Conservation (phyloP, 1,140 invertebrate species). For the Tenebrio molitor region DNA sequence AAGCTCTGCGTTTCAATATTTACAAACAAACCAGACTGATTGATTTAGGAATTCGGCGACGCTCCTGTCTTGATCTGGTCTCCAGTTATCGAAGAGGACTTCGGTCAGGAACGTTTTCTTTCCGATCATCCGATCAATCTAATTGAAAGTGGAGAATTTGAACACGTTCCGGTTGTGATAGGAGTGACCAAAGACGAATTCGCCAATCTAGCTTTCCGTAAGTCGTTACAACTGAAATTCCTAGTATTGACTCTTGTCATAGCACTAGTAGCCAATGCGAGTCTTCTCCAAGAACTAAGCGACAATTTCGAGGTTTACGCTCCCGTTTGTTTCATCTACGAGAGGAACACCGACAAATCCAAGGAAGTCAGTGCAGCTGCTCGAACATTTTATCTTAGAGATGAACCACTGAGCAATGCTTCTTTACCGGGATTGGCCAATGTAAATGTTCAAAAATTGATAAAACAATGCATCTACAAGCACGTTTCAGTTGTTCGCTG, state of each 20-base stretch:
- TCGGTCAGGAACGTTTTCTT: constrained; percentile 78
- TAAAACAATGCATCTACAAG: not conserved
- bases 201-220: constrained; percentile 70
- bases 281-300: constrained; percentile 65
- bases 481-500: constrained; percentile 66
- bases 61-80: constrained; percentile 75
- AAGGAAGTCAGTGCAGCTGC: constrained; percentile 67
- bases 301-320: constrained; percentile 69
- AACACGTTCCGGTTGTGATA: constrained; percentile 76
- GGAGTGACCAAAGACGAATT: constrained; percentile 79
- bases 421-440: constrained; percentile 52
- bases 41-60: constrained; percentile 69
- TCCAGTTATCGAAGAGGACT: constrained; percentile 78
- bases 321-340: constrained; percentile 71
- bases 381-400: constrained; percentile 66
- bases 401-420: constrained; percentile 11
- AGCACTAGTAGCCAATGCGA: constrained; percentile 59
- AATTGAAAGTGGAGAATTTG: constrained; percentile 72
- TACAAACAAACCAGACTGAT: not conserved
- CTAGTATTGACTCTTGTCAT: constrained; percentile 7
- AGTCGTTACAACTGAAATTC: constrained; percentile 39
- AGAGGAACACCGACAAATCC: constrained; percentile 66
- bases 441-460: constrained; percentile 55
- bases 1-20: constrained; percentile 54
- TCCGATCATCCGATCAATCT: constrained; percentile 72